Evolutionary conservation across 2,888 invertebrate species (phyloP), one percentile per base, ranked within the genome.

Genomic region (Gymnocheta viridis): DNA sequence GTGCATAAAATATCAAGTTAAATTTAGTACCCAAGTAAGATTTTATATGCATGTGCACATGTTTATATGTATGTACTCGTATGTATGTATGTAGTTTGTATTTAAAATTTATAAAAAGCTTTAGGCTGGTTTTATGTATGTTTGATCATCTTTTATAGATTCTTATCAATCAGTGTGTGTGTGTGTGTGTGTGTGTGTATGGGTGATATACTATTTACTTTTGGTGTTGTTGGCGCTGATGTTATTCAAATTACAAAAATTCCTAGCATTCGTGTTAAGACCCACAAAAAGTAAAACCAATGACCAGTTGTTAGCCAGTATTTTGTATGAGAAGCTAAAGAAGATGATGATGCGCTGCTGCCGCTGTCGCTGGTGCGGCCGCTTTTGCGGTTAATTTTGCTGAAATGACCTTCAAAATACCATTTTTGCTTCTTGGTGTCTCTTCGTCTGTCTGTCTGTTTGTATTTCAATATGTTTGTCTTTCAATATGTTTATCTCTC

Each of bases 371-470:
- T 19, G 12, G 5, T 4, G 19, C 38, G 44, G 29, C 41, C 14
- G 54, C 35, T 64, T 32, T 64, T 72, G 76, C 47, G 82, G 67
- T 73, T 82, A 84, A 84, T 84, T 67, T 76, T 29, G 69, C 69
- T 47, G 32, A 41, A 76, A 64, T 81, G 85, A 85, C 85, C 86
- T 86, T 85, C 85, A 85, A 82, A 84, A 81, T 72, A 51, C 58
- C 60, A 85, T 70, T 77, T 74, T 78, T 56, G 47, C 38, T 81
- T 78, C 64, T 70, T 60, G 12, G 10, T 54, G 17, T 54, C 69
- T 35, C 35, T 62, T 1, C 17, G 22, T 24, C 69, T 35, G 49
- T 62, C 2, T 24, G 22, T 24, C 19, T 32, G 19, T 66, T n/a
- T 72, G 41, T 22, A 10, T 56, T 19, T 24, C n/a, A 3, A 29